Percentiles rank a stretch among this genome's conserved stretches.
These are phyloP conservation scores for Melanostoma mellinum DNA, from an alignment of 2,888 invertebrate genomes.

Conservation along the genomic window DNA sequence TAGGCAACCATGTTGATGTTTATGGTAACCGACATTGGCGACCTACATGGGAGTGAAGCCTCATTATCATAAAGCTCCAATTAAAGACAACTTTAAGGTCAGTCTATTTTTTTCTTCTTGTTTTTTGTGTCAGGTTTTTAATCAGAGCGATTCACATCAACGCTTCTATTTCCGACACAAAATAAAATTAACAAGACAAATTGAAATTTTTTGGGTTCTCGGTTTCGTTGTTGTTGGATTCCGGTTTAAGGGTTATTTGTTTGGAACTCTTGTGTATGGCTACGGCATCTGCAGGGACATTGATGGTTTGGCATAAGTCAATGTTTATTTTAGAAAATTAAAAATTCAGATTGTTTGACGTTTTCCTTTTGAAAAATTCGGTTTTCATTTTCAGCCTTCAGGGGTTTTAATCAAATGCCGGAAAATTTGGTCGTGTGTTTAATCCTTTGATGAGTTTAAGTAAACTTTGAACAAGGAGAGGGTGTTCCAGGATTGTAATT, in stretches of 20 bases:
- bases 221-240: conserved; percentile 15
- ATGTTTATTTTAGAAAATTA: conserved; percentile 66
- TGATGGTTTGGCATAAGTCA: conserved; percentile 33
- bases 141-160: conserved; percentile 41
- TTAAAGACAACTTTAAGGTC: conserved; percentile 37
- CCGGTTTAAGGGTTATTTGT: conserved; percentile 36
- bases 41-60: conserved; percentile 29
- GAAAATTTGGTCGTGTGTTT: conserved; percentile 44
- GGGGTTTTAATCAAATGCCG: conserved; percentile 51
- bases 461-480: not conserved
- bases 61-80: conserved; percentile 58
- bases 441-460: conserved; percentile 60
- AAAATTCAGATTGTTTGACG: conserved; percentile 51
- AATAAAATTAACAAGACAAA: conserved; percentile 35
- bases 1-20: conserved; percentile 30
- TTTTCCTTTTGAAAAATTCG: conserved; percentile 51
- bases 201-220: conserved; percentile 3
- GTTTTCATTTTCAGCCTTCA: conserved; percentile 12
- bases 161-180: conserved; percentile 34
- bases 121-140: conserved; percentile 17
- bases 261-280: conserved; percentile 2
- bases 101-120: conserved; percentile 18
- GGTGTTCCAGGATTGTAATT: not conserved
- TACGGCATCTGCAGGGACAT: conserved; percentile 1
- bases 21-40: conserved; percentile 14